A percentile compares a stretch with the other conserved stretches of the same genome.
Evolutionary conservation across 1,140 invertebrate species (phyloP).

Genomic region (Melitaea cinxia): DNA sequence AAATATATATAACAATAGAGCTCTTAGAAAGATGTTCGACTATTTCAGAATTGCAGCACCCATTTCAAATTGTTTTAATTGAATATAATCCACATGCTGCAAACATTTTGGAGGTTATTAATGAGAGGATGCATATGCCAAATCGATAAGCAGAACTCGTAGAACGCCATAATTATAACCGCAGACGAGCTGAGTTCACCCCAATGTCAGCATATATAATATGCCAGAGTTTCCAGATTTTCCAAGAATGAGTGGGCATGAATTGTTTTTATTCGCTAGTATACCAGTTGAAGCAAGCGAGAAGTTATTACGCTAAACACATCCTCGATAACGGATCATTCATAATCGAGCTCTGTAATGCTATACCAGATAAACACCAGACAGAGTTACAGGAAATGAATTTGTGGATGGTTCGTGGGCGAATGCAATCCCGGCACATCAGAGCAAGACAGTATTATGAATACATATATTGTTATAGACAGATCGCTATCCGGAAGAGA

Average conservation of each 20-base stretch:
- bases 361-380: constrained; percentile 9
- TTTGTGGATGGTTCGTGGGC: constrained; percentile 13
- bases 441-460: no score
- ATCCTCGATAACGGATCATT: constrained; percentile 22
- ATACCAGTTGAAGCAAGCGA: constrained; percentile 17
- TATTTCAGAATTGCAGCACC: no score
- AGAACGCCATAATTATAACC: constrained; percentile 21
- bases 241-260: constrained; percentile 15
- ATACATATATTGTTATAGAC: no score
- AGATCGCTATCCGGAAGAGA: constrained; percentile 10
- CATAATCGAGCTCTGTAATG: constrained; percentile 19
- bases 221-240: constrained; percentile 25
- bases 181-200: constrained; percentile 19
- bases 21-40: no score
- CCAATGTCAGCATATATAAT: constrained; percentile 22
- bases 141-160: constrained; percentile 27
- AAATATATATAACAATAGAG: no score
- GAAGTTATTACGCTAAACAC: constrained; percentile 16
- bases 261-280: constrained; percentile 23
- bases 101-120: constrained; percentile 6
- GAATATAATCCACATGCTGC: no score
- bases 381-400: constrained; percentile 13
- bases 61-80: no score
- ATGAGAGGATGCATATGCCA: constrained; percentile 20
- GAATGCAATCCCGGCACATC: background rate